Evolutionary conservation across 2,888 invertebrate species (phyloP), one percentile per base, ranked within the genome.

Genomic region (Drosophila ezoana): DNA sequence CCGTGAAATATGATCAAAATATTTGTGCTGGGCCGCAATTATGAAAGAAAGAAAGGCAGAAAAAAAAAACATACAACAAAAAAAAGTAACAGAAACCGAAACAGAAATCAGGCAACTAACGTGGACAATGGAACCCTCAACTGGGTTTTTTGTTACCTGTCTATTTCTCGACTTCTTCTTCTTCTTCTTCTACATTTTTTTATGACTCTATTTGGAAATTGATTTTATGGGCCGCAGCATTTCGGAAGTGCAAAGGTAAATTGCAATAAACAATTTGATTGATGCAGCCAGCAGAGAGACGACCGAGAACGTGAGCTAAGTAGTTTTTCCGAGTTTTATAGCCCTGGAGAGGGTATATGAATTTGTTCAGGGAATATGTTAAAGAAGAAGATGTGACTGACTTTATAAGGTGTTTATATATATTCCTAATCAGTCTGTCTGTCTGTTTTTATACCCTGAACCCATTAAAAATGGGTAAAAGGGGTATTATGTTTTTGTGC

Each of bases 1-100:
- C 81, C 85, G 80, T 87, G 88, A 88, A 87, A 88, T 88, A 87
- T 88, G 84, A 88, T 84, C 87, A 88, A 84, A 88, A 88, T 80
- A 82, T 82, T 82, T 81, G 67, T 84, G 76, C 62, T 68, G 66
- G 69, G 75, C 74, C 83, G 66, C 76, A 83, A 81, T 86, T 83
- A 81, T 86, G 68, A 79, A 51, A 49, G 38, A 52, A 54, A 72
- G 58, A 69, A 41, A 52, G 35, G 20, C 38, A 37, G n/a, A 20
- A 44, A 49, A n/a, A 43, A 51, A n/a, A 53, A 20, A n/a, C n/a
- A n/a, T n/a, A n/a, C n/a, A n/a, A n/a, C n/a, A n/a, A 23, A 23
- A 23, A 45, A 53, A 48, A 69, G 35, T 38, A 63, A 38, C 40
- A 48, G 35, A 41, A 48, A 45, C 35, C 40, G 43, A 41, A 37